Base-by-base conservation (phyloP, 2,888 invertebrate species). In the Acanthopleura granulata region DNA sequence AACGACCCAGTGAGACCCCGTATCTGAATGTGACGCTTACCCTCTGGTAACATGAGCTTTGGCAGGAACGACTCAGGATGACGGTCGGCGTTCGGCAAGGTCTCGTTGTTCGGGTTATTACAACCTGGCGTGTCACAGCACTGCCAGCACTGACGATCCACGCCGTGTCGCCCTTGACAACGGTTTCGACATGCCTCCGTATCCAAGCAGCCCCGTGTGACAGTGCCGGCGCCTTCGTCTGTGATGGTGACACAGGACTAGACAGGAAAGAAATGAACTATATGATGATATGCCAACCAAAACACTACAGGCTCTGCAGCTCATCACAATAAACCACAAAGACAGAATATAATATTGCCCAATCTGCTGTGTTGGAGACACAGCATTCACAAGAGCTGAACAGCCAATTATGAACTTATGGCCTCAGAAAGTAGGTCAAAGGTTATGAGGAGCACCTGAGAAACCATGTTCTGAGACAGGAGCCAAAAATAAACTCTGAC, bases 101-200 rank as follows among this genome's bases (percentile, higher is more conserved):
- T 57, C 6, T 22, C n/a, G 12, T 57, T 57, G 25, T 66, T 22
- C 3, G 25, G 29, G 29, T 22, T 16, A 25, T 66, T 66, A 27
- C 66, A 66, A 6, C 16, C 66, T 6, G 66, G 66, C 4, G 66
- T 66, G 29, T 66, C 66, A 66, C 66, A 66, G 29, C 66, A 66
- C 16, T 66, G 1, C 66, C 66, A 66, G 66, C 66, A 66, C 66
- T 66, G 18, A 18, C 29, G 18, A 16, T 27, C 29, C 16, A 27
- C 16, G 25, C 29, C 66, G 27, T 18, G 25, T 27, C 18, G 18
- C 6, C 29, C 29, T 25, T 66, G 66, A 66, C 66, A 66, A 66
- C 66, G 66, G 29, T 66, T 25, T 6, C 29, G 18, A 27, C 66
- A 66, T 1, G 29, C 66, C 15, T 66, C 25, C 15, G 66, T 66